Conservation (phyloP, 2,888 invertebrate genomes). For the Tanytarsus gracilentus region DNA sequence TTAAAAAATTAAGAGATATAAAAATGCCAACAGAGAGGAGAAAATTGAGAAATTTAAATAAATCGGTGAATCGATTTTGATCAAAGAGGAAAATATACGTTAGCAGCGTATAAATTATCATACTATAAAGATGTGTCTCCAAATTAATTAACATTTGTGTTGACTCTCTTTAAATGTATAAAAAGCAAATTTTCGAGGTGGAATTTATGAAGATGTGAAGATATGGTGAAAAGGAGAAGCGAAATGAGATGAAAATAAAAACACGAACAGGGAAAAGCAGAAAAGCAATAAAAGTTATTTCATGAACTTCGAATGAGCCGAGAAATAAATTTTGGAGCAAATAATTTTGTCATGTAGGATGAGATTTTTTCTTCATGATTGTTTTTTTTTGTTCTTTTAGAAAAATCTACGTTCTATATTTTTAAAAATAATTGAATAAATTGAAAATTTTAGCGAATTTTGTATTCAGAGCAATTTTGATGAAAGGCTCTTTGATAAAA, state of each 20-base stretch:
- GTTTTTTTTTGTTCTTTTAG: no score
- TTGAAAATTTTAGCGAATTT: no score
- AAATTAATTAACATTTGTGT: conserved; percentile 29
- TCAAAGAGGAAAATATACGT: conserved; percentile 22
- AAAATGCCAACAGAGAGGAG: not conserved
- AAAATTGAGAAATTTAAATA: conserved; percentile 17
- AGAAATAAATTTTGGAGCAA: not conserved
- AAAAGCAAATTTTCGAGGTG: not conserved
- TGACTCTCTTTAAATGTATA: conserved; percentile 5
- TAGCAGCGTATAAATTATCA: conserved; percentile 28
- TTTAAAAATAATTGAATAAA: no score
- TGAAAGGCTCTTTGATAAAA: no score
- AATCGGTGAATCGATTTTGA: conserved; percentile 20
- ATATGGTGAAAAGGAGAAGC: not conserved
- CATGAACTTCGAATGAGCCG: conserved; percentile 2
- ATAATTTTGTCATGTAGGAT: conserved; percentile 6
- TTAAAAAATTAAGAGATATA: not conserved
- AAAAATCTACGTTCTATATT: no score
- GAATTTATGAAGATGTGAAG: not conserved
- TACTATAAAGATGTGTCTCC: conserved; percentile 25
- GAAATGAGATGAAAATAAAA: not conserved
- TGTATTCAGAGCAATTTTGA: no score
- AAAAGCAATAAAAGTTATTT: conserved; percentile 10
- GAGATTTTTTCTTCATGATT: no score
- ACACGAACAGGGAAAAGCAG: not conserved